phyloP scores from a whole-genome alignment of 2,113 vertebrate genomes.

The Stegastes partitus region DNA sequence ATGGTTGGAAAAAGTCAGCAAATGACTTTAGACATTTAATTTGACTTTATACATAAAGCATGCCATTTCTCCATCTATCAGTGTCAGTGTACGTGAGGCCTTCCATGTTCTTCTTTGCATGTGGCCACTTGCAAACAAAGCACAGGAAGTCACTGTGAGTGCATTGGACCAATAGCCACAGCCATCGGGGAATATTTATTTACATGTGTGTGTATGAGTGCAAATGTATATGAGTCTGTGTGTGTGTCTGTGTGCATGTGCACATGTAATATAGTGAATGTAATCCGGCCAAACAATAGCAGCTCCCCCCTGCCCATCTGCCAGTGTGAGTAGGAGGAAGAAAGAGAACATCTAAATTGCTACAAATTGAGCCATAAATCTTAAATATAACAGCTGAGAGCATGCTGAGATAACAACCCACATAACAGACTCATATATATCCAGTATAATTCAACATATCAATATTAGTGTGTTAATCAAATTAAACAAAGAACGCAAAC shows the following conservation, averaged over 20 bases:
- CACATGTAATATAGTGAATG: slow-evolving; percentile 28
- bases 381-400: slow-evolving; percentile 59
- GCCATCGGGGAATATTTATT: slow-evolving; percentile 29
- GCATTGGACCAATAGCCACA: background rate
- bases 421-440: slow-evolving; percentile 35
- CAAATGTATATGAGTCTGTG: slow-evolving; percentile 8
- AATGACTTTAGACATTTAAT: background rate
- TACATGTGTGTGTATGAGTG: slow-evolving; percentile 24
- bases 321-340: slow-evolving; percentile 68
- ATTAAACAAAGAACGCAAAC: background rate
- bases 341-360: slow-evolving; percentile 60
- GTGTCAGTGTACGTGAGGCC: slow-evolving; percentile 18
- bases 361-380: slow-evolving; percentile 64
- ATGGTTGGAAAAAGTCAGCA: background rate
- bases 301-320: slow-evolving; percentile 72
- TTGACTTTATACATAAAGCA: background rate
- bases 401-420: slow-evolving; percentile 35
- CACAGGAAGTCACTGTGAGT: slow-evolving; percentile 9
- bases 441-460: background rate
- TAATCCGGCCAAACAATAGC: slow-evolving; percentile 68
- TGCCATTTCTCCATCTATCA: slow-evolving; percentile 14
- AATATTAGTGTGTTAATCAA: background rate
- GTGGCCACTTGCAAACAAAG: slow-evolving; percentile 33
- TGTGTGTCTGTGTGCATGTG: slow-evolving; percentile 20
- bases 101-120: slow-evolving; percentile 29